These are phyloP conservation scores for Lethocerus indicus DNA, from an alignment of 1,140 invertebrate genomes.

Conservation along the genomic window DNA sequence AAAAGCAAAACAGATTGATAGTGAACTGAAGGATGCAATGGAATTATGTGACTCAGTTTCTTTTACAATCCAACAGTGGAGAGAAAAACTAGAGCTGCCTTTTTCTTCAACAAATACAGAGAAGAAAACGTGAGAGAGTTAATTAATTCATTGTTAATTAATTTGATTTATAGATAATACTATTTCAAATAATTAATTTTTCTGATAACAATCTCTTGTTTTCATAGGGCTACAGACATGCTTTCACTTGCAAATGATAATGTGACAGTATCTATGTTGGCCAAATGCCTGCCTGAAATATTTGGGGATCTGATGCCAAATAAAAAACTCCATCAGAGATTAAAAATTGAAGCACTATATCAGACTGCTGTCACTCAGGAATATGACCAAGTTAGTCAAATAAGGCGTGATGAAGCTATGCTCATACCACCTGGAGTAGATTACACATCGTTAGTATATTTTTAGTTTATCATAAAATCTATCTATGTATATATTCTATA, in stretches of 20 bases:
- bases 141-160: too few relatives aligned
- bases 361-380: slow-evolving; percentile 36
- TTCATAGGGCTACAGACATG: slow-evolving; percentile 41
- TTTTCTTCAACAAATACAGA: slow-evolving; percentile 23
- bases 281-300: slow-evolving; percentile 26
- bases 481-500: too few relatives aligned
- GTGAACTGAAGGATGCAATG: slow-evolving; percentile 33
- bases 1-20: slow-evolving; percentile 27
- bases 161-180: not conserved
- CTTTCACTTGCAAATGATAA: slow-evolving; percentile 28
- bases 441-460: slow-evolving; percentile 40
- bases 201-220: slow-evolving; percentile 8
- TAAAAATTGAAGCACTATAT: slow-evolving; percentile 56
- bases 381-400: slow-evolving; percentile 43
- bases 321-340: slow-evolving; percentile 26
- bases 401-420: slow-evolving; percentile 48
- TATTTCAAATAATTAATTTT: not conserved
- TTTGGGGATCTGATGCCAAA: slow-evolving; percentile 27
- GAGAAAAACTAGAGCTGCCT: slow-evolving; percentile 25
- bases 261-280: slow-evolving; percentile 30
- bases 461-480: too few relatives aligned
- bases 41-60: slow-evolving; percentile 31
- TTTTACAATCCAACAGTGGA: slow-evolving; percentile 34
- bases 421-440: slow-evolving; percentile 52
- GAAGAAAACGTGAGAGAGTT: slow-evolving; percentile 24